Evolutionary conservation across 2,888 invertebrate species (phyloP).

Genomic region (Dynastes tityus): DNA sequence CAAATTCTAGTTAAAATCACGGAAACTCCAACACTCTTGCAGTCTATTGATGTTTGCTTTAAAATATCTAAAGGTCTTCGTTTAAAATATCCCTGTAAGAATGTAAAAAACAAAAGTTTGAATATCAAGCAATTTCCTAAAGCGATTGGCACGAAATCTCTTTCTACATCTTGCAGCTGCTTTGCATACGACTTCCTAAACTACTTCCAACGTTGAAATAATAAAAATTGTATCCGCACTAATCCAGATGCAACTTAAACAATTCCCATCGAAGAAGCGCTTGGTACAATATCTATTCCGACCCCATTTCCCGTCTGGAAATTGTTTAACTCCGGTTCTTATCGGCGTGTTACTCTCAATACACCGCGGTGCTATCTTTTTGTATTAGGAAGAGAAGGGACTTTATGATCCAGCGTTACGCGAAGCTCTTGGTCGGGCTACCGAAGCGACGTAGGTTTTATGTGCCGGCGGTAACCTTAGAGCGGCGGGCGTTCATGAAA

Average conservation of each 20-base stretch:
- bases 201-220: not conserved
- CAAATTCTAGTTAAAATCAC: too few species aligned
- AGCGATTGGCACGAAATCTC: not conserved
- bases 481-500: constrained; percentile 6
- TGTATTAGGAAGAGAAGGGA: not conserved
- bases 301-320: constrained; percentile 13
- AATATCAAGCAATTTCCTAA: not conserved
- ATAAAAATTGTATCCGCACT: not conserved
- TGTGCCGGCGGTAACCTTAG: constrained; percentile 5
- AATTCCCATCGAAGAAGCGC: not conserved
- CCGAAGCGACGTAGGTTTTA: constrained; percentile 11
- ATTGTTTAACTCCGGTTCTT: constrained; percentile 16
- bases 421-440: not conserved
- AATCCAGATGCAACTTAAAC: not conserved
- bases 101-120: not conserved
- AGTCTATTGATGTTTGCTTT: too few species aligned
- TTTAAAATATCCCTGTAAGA: not conserved
- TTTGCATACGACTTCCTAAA: not conserved
- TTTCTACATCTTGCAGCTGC: not conserved
- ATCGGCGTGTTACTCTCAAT: constrained; percentile 8
- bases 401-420: constrained; percentile 13
- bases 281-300: constrained; percentile 7
- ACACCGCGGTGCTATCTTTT: constrained; percentile 8
- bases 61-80: too few species aligned
- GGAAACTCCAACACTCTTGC: too few species aligned